A percentile compares a stretch with the other conserved stretches of the same genome.
Evolutionary conservation across 2,113 vertebrate genomes (phyloP).

Genomic region (Bolborhynchus lineola): DNA sequence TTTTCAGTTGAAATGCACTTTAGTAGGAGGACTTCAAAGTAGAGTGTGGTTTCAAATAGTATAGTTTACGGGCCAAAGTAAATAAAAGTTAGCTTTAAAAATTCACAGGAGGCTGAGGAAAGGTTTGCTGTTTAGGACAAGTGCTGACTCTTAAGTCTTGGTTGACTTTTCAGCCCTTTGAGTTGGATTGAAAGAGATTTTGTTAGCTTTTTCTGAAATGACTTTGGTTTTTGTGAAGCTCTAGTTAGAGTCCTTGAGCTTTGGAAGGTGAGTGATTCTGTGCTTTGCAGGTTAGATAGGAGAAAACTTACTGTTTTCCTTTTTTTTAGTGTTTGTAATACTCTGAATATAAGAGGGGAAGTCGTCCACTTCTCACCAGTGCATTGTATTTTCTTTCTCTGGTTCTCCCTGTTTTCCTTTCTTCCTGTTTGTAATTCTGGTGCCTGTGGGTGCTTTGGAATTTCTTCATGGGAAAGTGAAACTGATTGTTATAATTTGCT

Average conservation of each 20-base stretch:
- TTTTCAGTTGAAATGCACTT: not conserved
- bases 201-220: not conserved
- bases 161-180: not conserved
- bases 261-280: not conserved
- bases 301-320: not conserved
- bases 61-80: not conserved
- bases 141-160: not conserved
- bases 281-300: not conserved
- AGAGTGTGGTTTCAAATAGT: not conserved
- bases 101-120: not conserved
- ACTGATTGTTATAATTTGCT: not conserved
- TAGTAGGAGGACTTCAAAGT: not conserved
- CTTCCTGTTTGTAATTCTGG: not conserved
- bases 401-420: not conserved
- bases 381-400: not conserved
- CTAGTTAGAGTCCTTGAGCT: not conserved
- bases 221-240: not conserved
- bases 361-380: rapidly evolving
- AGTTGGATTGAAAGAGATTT: not conserved
- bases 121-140: not conserved
- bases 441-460: not conserved
- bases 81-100: not conserved
- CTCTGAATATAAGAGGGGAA: not conserved
- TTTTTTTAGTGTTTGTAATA: not conserved
- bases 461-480: conserved; percentile 29